These are phyloP conservation scores for Brachyistius frenatus DNA, from an alignment of 2,113 vertebrate species.

Conservation along the genomic window DNA sequence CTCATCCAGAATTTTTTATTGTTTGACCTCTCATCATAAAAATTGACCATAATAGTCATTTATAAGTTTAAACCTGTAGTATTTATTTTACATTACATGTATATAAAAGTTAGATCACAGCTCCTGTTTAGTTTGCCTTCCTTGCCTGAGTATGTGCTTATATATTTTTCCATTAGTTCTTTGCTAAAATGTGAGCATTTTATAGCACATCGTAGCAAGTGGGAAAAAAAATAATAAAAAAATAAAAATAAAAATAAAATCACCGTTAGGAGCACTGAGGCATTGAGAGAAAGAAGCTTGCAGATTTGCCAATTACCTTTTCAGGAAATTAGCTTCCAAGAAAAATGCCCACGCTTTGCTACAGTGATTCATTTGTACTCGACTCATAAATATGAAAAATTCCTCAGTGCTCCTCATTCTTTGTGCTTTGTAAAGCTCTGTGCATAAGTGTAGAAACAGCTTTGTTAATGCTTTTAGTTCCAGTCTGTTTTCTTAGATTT, in stretches of 20 bases:
- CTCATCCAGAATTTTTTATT: not conserved
- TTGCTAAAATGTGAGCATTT: not conserved
- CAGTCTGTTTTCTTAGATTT: not conserved
- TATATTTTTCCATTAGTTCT: not conserved
- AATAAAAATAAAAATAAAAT: not conserved
- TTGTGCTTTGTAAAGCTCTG: not conserved
- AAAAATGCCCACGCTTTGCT: constrained; percentile 6
- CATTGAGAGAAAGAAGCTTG: constrained; percentile 28
- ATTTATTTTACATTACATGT: not conserved
- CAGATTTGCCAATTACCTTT: constrained; percentile 53
- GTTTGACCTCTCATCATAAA: too few species aligned
- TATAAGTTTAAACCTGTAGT: not conserved
- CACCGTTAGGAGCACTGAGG: constrained; percentile 34
- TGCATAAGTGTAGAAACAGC: not conserved
- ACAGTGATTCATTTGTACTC: constrained; percentile 21
- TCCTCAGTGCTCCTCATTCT: not conserved
- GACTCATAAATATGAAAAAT: constrained; percentile 8
- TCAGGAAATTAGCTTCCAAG: constrained; percentile 26
- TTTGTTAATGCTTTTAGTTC: not conserved
- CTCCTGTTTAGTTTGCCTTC: not conserved
- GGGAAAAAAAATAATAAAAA: not conserved
- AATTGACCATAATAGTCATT: not conserved
- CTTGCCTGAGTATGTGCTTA: not conserved
- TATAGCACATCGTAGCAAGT: not conserved
- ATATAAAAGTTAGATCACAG: not conserved